These are phyloP conservation scores for Drosophila athabasca DNA, from an alignment of 1,140 invertebrate genomes.

Conservation along the genomic window DNA sequence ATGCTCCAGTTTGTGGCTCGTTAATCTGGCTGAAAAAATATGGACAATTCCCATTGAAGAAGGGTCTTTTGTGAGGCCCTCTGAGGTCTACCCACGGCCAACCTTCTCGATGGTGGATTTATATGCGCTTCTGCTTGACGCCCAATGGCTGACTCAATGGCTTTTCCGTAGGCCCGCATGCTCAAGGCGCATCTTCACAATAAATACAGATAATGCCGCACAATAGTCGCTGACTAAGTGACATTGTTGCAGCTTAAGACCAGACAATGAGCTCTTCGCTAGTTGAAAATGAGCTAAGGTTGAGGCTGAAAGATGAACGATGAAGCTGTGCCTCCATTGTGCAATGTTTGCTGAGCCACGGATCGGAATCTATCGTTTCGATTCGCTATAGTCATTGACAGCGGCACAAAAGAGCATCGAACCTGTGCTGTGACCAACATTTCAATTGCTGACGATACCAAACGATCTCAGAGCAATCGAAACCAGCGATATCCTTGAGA, in stretches of 20 bases:
- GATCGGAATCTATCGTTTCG: conserved; percentile 18
- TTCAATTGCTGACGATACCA: conserved; percentile 63
- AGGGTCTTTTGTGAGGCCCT: conserved; percentile 27
- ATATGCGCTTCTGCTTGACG: not conserved
- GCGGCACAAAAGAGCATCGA: conserved; percentile 32
- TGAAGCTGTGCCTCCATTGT: conserved; percentile 26
- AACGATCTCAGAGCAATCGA: conserved; percentile 14
- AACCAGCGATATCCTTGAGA: not conserved
- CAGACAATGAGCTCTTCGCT: conserved; percentile 38
- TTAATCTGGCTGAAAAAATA: conserved; percentile 14
- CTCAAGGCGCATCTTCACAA: conserved; percentile 19
- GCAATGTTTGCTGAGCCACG: conserved; percentile 39
- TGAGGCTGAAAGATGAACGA: not conserved
- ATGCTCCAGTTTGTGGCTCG: conserved; percentile 25
- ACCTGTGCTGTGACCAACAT: conserved; percentile 47
- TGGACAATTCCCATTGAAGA: not conserved
- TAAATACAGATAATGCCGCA: conserved; percentile 42
- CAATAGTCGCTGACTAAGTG: conserved; percentile 52
- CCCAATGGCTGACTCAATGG: too few species aligned
- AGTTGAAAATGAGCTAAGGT: conserved; percentile 27
- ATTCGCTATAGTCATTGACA: conserved; percentile 7
- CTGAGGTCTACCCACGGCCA: conserved; percentile 17
- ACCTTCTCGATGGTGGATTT: conserved; percentile 15
- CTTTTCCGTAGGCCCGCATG: not conserved
- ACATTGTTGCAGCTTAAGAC: conserved; percentile 52